A percentile compares a stretch with the other conserved stretches of the same genome.
Conservation (phyloP, 1,140 invertebrate species). For the Lasaia peninsularis region DNA sequence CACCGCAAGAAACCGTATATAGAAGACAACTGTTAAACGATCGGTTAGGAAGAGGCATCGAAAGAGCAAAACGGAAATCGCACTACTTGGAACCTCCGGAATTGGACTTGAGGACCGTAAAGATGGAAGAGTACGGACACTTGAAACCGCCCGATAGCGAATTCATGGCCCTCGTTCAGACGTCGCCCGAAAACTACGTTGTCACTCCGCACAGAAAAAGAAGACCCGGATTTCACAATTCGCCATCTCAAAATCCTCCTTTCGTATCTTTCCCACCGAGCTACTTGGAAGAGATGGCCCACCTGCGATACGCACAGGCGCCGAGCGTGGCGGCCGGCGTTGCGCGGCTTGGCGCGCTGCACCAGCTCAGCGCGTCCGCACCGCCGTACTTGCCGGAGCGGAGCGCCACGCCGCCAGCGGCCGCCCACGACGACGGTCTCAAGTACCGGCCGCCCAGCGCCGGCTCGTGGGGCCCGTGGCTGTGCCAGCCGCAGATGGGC, state of each 20-base stretch:
- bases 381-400: conserved; percentile 83
- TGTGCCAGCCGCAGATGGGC: conserved; percentile 81
- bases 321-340: conserved; percentile 61
- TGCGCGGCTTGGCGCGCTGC: conserved; percentile 73
- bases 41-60: conserved; percentile 77
- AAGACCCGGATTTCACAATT: conserved; percentile 89
- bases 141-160: conserved; percentile 81
- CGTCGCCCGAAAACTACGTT: conserved; percentile 85
- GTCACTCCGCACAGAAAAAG: conserved; percentile 90
- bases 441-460: conserved; percentile 85
- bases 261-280: conserved; percentile 88
- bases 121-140: conserved; percentile 79
- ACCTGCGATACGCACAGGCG: conserved; percentile 70
- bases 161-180: conserved; percentile 80
- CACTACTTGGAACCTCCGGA: conserved; percentile 81
- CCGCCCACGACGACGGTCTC: conserved; percentile 77
- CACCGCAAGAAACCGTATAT: conserved; percentile 64
- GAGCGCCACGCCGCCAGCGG: conserved; percentile 77
- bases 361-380: conserved; percentile 83
- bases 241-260: conserved; percentile 89
- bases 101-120: conserved; percentile 76
- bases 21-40: conserved; percentile 69
- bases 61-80: conserved; percentile 81
- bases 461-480: conserved; percentile 85
- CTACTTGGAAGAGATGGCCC: conserved; percentile 81